Evolutionary conservation across 1,140 invertebrate genomes (phyloP), one percentile per base, ranked within the genome.

Genomic region (Diabrotica virgifera): DNA sequence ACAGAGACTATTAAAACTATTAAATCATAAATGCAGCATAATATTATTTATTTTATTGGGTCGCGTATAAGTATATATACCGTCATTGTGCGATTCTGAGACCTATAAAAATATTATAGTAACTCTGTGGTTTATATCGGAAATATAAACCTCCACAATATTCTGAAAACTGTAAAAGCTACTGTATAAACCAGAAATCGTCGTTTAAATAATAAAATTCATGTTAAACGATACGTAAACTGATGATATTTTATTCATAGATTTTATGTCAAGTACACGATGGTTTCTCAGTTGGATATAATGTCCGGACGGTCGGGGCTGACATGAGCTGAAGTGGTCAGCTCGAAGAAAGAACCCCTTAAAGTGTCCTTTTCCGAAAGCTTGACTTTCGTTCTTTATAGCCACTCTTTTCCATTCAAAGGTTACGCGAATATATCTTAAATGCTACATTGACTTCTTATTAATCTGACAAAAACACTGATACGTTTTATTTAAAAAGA

Each of bases 161-260:
- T 60, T 60, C 50, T 14, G 13, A 51, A 14, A 24, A 11, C n/a
- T n/a, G 13, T 40, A 13, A 59, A 40, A 59, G 57, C 57, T 38
- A 37, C 36, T 40, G 36, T 57, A 57, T 60, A 60, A 46, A 60
- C 13, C 53, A 60, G 13, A 51, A 24, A 38, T 10, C 59, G 6
- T 60, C 50, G 59, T 60, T 51, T 51, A 60, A 51, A 60, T 60
- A 60, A 60, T 60, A 60, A 60, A 60, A 60, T 60, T 36, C 59
- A 14, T 51, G 59, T 60, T 60, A 60, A 60, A 60, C 59, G 59
- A 46, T 36, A 60, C 50, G 59, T 52, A 50, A 60, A 51, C 13
- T 38, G 51, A 55, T 55, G 59, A 60, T 60, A 60, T 60, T 60
- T 60, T 60, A 60, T 60, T 60, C 59, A 60, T 60, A 60, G 59